Base-by-base conservation (phyloP, 2,113 vertebrate species). In the Dendropsophus ebraccatus region DNA sequence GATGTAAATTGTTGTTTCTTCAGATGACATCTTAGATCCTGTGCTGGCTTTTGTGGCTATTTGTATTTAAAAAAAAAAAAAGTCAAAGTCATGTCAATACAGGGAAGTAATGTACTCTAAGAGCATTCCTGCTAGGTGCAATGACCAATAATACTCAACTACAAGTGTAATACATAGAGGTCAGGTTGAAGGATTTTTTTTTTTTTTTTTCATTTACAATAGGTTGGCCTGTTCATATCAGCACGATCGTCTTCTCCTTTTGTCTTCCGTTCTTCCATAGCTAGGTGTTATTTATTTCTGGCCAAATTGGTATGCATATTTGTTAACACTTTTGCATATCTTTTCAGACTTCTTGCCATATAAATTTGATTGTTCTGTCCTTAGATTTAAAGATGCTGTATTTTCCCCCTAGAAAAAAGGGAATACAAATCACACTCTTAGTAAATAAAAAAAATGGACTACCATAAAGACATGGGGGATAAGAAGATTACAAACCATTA, bases 401-500 rank as follows among this genome's bases (percentile, higher is more conserved):
- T 13, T 76, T 35, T 50, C 52, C 84, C 16, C 52, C 85, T 7
- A 86, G 32, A 62, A 89, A 89, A 86, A 23, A 41, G 81, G 85
- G 1, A 83, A 1, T 52, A n/a, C 0, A 0, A 62, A 81, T 88
- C 50, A 83, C 60, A 45, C 86, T 87, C 80, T 85, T 69, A 87
- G 85, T 87, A 87, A 87, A 81, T 73, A 81, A 86, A 85, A n/a
- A 41, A 87, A 81, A 47, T 49, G 65, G 19, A 62, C 58, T 81
- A 69, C 67, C 77, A 49, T 62, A 81, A 81, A 81, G 67, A 81
- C 77, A 86, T 74, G 52, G 77, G 85, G 85, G 81, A 87, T n/a
- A 87, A 87, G 41, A 28, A 87, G 85, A 79, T 87, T 80, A 87
- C 86, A 89, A 89, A 86, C 85, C 82, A 87, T 85, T 52, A 79